Conservation (phyloP, 2,888 invertebrate genomes). For the Callinectes sapidus region DNA sequence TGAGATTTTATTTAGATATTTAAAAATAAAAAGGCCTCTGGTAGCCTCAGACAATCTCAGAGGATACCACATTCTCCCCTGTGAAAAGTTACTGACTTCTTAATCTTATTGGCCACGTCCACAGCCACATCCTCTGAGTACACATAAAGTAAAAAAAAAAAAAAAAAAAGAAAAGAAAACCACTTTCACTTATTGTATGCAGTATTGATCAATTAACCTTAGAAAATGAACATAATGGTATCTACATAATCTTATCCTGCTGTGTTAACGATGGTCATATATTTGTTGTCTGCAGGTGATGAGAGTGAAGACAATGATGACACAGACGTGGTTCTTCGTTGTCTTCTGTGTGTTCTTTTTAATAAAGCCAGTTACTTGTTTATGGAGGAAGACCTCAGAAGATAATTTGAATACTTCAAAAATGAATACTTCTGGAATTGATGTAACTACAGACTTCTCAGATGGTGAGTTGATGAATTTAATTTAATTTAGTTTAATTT, state of each 20-base stretch:
- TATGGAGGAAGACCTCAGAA: conserved; percentile 14
- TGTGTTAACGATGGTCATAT: background rate
- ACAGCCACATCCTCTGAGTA: no score
- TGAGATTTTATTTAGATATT: no score
- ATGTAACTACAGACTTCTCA: conserved; percentile 53
- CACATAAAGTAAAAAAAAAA: background rate
- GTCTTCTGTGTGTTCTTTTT: conserved; percentile 32
- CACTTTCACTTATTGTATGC: background rate
- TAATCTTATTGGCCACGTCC: no score
- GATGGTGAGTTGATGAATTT: conserved; percentile 52
- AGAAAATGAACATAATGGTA: background rate
- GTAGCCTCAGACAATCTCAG: no score
- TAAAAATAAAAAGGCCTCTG: no score
- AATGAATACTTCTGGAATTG: conserved; percentile 46
- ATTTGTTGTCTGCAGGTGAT: conserved; percentile 37
- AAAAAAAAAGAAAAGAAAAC: no score
- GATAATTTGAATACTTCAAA: background rate
- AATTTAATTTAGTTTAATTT: background rate
- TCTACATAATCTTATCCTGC: background rate
- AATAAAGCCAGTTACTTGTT: conserved; percentile 15
- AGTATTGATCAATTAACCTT: no score
- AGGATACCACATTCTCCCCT: no score
- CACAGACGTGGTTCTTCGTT: conserved; percentile 50
- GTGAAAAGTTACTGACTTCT: no score
- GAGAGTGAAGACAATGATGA: conserved; percentile 35